Evolutionary conservation across 2,113 vertebrate species (phyloP).

Genomic region (Pachypanchax playfairii): DNA sequence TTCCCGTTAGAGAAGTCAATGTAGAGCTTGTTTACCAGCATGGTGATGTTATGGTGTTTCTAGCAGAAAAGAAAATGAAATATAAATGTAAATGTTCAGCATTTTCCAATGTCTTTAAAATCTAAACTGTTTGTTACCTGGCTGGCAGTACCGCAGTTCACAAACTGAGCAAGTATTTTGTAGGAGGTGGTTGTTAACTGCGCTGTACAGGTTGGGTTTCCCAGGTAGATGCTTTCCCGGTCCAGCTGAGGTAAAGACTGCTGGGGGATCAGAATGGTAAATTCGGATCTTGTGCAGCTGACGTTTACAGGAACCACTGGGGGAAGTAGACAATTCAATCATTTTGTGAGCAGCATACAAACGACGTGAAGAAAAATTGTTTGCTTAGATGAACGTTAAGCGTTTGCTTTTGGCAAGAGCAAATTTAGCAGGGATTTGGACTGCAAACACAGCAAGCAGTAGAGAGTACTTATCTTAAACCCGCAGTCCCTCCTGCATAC

Average conservation of each 20-base stretch:
- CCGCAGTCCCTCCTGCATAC: neutral
- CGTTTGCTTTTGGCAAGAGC: neutral
- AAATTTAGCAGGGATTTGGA: slow-evolving; percentile 17
- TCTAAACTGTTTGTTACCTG: slow-evolving; percentile 80
- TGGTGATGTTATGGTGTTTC: slow-evolving; percentile 88
- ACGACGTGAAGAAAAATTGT: neutral
- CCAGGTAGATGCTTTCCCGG: slow-evolving; percentile 89
- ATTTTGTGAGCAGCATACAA: slow-evolving; percentile 7
- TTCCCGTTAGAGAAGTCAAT: slow-evolving; percentile 86
- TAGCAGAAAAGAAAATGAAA: slow-evolving; percentile 67
- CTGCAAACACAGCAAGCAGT: neutral
- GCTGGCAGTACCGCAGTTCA: slow-evolving; percentile 88
- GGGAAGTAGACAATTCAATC: slow-evolving; percentile 12
- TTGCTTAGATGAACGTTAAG: neutral
- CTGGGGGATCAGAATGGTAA: slow-evolving; percentile 90
- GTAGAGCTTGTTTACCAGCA: slow-evolving; percentile 92
- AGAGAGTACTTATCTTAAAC: neutral
- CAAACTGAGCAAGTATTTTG: slow-evolving; percentile 92
- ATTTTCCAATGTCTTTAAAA: neutral
- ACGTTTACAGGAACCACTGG: slow-evolving; percentile 93
- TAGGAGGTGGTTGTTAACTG: slow-evolving; percentile 85
- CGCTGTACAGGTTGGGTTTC: slow-evolving; percentile 85
- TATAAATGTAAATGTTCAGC: neutral
- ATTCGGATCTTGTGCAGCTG: slow-evolving; percentile 94
- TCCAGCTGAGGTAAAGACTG: slow-evolving; percentile 87